Evolutionary conservation across 64 coral and sea anemone species (phyloP), one percentile per base, ranked within the genome.

Genomic region (Montipora foliosa): DNA sequence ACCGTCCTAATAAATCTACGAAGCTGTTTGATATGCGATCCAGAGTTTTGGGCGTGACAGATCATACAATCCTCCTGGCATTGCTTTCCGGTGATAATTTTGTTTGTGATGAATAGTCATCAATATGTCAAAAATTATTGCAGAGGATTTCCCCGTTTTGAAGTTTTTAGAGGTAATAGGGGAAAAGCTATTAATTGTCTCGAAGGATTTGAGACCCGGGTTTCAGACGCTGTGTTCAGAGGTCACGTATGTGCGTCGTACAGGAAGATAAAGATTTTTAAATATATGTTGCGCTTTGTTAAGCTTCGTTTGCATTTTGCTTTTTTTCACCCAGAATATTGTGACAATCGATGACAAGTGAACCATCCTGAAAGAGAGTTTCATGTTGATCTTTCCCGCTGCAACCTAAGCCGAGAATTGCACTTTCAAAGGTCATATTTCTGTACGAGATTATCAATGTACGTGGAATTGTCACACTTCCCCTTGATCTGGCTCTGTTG

Each of bases 401-500:
- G 14, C 3, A 64, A 14, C 11, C 13, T 4, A 15, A 4, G 60
- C 8, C 13, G 3, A 15, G 13, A 64, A 15, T 64, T 64, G 0
- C 9, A 14, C 9, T 4, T 64, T 64, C 12, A 17, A 19, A 82
- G 55, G 79, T 82, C 55, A 82, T 9, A 82, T 44, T 44, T 58
- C 7, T 58, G 55, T 80, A 80, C 58, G 19, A 80, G 58, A 55
- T 82, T 14, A 62, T 25, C 49, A 44, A 82, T 45, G 24, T 44
- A n/a, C 9, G 50, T 25, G 52, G 57, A 62, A 64, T 14, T 82
- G 44, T 29, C 0, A 5, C 9, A 61, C 57, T 82, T 47, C 15
- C 47, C 16, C 68, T 71, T 7, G 45, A 49, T 78, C 76, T 78
- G 76, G 76, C 17, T 78, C 47, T 78, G 76, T 78, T 78, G 8